phyloP scores from a whole-genome alignment of 1,140 invertebrate species.

The Brachionus koreanus region DNA sequence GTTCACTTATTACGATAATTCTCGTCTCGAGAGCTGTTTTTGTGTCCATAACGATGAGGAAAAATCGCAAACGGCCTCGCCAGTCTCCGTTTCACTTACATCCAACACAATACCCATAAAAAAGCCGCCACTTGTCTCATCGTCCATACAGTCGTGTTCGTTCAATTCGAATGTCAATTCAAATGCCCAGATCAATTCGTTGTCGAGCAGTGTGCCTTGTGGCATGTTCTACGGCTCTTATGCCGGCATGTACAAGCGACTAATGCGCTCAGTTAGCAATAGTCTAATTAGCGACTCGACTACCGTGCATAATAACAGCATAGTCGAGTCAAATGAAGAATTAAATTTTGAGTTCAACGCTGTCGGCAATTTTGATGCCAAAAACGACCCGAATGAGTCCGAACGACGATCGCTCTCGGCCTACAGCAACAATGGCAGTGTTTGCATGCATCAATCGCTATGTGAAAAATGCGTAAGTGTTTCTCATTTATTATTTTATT shows the following conservation, averaged over 20 bases:
- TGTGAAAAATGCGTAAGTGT: conserved; percentile 16
- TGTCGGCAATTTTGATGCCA: background rate
- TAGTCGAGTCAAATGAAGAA: background rate
- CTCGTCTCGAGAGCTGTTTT: background rate
- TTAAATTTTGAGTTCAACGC: background rate
- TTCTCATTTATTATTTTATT: background rate
- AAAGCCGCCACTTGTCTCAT: background rate
- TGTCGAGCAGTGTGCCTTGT: background rate
- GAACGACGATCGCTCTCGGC: background rate
- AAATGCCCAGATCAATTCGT: background rate
- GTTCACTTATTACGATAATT: conserved; percentile 10
- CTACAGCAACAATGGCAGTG: background rate
- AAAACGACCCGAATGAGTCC: background rate
- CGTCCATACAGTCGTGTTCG: background rate
- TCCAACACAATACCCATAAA: background rate
- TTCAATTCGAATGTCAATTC: background rate
- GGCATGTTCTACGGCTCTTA: conserved; percentile 8
- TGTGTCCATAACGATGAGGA: background rate
- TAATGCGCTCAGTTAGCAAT: conserved; percentile 43
- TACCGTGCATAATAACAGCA: background rate
- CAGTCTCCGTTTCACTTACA: background rate
- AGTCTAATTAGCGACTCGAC: conserved; percentile 27
- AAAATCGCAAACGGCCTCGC: background rate
- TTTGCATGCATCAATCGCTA: background rate
- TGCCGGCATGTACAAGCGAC: conserved; percentile 23